Base-by-base conservation (phyloP, 2,888 invertebrate species). In the Itoplectis maculator region DNA sequence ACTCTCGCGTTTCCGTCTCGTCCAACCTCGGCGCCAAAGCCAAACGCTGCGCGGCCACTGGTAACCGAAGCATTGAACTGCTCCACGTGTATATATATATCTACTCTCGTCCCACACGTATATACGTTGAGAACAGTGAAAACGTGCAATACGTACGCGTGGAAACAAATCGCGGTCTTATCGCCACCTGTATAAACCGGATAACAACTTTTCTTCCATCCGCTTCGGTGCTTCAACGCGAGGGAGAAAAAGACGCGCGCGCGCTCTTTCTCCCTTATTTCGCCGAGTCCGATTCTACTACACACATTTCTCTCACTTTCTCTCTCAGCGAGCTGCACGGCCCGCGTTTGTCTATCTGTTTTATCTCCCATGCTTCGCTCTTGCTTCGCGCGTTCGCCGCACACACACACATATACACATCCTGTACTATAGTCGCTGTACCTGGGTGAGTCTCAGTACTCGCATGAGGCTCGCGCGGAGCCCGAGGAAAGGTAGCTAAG, bases 101-200 rank as follows among this genome's bases (percentile, higher is more conserved):
- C 47, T 45, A 47, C 49, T 5, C 29, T 29, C 29, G 29, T n/a
- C n/a, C n/a, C n/a, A n/a, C n/a, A n/a, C n/a, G n/a, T n/a, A n/a
- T 5, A 29, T 5, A 29, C 29, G 29, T 29, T 3, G 29, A 59
- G 29, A 75, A 79, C 15, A 40, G 20, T 15, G 59, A 65, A 20
- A 51, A 75, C 61, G 47, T 56, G 61, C 54, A 35, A 68, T 68
- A 54, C 49, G 51, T 65, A 68, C 59, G 56, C 86, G 88, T 87
- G 88, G 88, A 92, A 91, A 92, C 92, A 92, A 92, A 92, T 92
- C 90, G 89, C 85, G 84, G 89, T 87, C 90, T 92, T 91, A 92
- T 92, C 92, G 88, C 88, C 88, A 88, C 91, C 88, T 89, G 82
- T 85, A 79, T 87, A 89, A 88, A 86, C 85, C 86, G 90, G 91